Conservation (phyloP, 1,140 invertebrate species). For the Gerris buenoi region DNA sequence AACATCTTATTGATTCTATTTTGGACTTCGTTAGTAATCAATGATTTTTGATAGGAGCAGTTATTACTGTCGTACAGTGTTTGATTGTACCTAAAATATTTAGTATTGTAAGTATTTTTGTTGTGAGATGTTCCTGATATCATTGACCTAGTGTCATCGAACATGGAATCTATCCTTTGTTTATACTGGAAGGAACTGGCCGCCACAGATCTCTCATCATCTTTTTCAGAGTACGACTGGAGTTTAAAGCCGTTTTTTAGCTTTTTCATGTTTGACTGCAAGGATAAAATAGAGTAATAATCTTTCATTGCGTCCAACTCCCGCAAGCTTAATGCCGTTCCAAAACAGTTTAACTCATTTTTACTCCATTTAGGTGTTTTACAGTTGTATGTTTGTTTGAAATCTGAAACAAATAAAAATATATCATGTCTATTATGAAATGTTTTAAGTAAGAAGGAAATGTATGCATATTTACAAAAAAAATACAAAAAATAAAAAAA, state of each 20-base stretch:
- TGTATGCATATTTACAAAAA: too few species aligned
- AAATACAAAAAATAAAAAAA: too few species aligned
- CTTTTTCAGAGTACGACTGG: background rate
- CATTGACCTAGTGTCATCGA: conserved; percentile 43
- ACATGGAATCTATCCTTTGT: conserved; percentile 67
- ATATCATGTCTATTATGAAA: too few species aligned
- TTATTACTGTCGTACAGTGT: background rate
- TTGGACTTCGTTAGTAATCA: conserved; percentile 55
- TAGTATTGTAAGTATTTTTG: background rate
- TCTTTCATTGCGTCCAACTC: background rate
- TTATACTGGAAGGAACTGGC: conserved; percentile 41
- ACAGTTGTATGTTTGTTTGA: too few species aligned
- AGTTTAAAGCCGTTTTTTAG: background rate
- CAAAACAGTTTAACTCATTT: too few species aligned
- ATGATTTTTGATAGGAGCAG: conserved; percentile 1
- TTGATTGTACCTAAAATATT: background rate
- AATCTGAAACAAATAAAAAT: too few species aligned
- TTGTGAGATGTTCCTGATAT: background rate
- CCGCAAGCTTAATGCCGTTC: too few species aligned
- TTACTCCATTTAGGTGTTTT: too few species aligned
- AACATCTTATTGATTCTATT: conserved; percentile 74
- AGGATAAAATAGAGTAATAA: background rate
- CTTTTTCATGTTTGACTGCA: background rate
- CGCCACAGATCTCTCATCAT: background rate
- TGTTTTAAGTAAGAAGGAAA: too few species aligned